Evolutionary conservation across 35 echinoderm and acorn worm genomes (phyloP).

Genomic region (Ptychodera flava): DNA sequence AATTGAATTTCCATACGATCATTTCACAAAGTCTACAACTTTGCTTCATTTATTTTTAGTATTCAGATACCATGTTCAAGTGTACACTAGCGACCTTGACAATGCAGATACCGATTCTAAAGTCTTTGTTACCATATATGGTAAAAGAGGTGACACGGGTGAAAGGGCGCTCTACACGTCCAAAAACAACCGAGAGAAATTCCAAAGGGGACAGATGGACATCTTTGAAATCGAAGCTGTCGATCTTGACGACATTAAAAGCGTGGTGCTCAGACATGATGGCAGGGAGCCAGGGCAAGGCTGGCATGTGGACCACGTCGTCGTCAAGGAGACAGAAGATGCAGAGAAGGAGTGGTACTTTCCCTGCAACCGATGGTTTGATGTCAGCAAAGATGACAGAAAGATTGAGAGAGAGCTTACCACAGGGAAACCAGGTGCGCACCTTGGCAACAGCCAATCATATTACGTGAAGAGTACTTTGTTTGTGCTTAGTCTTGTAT

Average conservation of each 20-base stretch:
- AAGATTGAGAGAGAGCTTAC: not conserved
- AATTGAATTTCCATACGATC: too few species aligned
- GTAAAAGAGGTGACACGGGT: slow-evolving; percentile 32
- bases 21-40: too few species aligned
- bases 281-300: not conserved
- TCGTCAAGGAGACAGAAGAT: not conserved
- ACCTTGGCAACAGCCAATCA: too few species aligned
- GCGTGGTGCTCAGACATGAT: not conserved
- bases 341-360: not conserved
- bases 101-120: slow-evolving; percentile 23
- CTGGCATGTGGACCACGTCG: not conserved
- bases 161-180: slow-evolving; percentile 36
- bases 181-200: slow-evolving; percentile 27
- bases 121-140: slow-evolving; percentile 37
- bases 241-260: not conserved
- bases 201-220: not conserved
- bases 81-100: slow-evolving; percentile 32
- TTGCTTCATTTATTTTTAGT: slow-evolving; percentile 15
- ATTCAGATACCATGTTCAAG: slow-evolving; percentile 19
- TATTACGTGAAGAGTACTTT: too few species aligned
- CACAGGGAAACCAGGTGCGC: not conserved
- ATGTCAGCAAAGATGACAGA: not conserved
- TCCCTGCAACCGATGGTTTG: not conserved
- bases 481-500: too few species aligned
- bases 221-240: not conserved